Conservation (phyloP, 2,113 vertebrate genomes). For the Synodontis membranacea region DNA sequence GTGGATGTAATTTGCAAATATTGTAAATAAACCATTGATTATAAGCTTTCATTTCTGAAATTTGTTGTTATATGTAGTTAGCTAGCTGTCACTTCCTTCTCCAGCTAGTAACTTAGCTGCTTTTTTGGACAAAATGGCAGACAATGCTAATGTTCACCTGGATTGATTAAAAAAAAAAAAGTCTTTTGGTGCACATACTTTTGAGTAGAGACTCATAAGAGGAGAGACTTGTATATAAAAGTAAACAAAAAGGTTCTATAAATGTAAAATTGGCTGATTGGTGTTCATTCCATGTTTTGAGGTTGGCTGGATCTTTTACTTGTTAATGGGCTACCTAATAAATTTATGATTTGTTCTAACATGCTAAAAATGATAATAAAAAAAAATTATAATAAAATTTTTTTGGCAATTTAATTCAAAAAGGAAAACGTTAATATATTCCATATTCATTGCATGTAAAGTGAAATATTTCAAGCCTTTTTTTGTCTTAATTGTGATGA, state of each 20-base stretch:
- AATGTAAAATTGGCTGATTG: background rate
- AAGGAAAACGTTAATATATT: too few species aligned
- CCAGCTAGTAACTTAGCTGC: background rate
- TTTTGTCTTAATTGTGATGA: too few species aligned
- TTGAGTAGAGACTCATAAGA: background rate
- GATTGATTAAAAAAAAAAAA: background rate
- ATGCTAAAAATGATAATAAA: too few species aligned
- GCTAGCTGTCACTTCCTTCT: background rate
- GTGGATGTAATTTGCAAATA: background rate
- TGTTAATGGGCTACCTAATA: background rate
- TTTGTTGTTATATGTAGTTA: background rate
- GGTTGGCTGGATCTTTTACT: background rate
- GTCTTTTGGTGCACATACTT: background rate
- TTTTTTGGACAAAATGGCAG: background rate
- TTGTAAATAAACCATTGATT: background rate
- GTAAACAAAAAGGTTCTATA: too few species aligned
- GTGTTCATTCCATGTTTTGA: too few species aligned
- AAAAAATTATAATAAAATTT: too few species aligned
- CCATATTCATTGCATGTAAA: too few species aligned
- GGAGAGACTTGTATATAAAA: background rate
- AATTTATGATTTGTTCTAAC: background rate
- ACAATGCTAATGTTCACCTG: background rate
- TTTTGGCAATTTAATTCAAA: too few species aligned
- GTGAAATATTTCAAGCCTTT: too few species aligned
- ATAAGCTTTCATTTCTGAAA: background rate